These are phyloP conservation scores for Diadegma fenestrale DNA, from an alignment of 2,888 invertebrate genomes.

Conservation along the genomic window DNA sequence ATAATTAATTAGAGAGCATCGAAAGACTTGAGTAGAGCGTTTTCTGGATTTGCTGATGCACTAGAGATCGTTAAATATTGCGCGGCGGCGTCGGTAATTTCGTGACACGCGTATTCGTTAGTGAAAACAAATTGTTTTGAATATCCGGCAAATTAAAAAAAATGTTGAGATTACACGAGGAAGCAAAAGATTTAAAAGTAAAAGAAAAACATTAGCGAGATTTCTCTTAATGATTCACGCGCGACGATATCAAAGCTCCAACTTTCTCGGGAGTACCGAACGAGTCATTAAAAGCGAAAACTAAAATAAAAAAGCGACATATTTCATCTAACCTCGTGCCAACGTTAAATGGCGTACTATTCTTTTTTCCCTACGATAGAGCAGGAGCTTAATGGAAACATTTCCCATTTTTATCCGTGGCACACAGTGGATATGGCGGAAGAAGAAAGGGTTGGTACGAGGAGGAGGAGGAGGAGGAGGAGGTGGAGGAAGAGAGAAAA, in stretches of 20 bases:
- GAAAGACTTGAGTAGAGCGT: constrained; percentile 83
- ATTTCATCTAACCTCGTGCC: constrained; percentile 24
- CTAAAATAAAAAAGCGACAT: constrained; percentile 12
- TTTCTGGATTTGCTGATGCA: neutral
- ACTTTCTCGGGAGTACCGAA: neutral
- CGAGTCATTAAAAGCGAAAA: neutral
- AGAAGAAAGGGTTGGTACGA: constrained; percentile 41
- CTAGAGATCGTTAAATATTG: neutral
- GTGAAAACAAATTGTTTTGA: neutral
- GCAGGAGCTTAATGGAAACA: constrained; percentile 53
- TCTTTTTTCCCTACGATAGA: constrained; percentile 29
- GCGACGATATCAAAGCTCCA: constrained; percentile 11
- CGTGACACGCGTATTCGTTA: neutral
- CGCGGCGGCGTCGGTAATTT: neutral
- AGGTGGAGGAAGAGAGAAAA: constrained; percentile 34
- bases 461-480: constrained; percentile 26
- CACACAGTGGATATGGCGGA: constrained; percentile 6
- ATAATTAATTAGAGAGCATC: constrained; percentile 86
- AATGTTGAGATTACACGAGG: neutral
- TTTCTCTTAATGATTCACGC: neutral
- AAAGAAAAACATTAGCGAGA: neutral
- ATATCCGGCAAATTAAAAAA: neutral
- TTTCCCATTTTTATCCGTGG: constrained; percentile 29
- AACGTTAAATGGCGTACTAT: constrained; percentile 42
- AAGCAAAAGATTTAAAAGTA: neutral